Evolutionary conservation across 2,797 vertebrate species (phyloP).

Genomic region (Mus caroli): DNA sequence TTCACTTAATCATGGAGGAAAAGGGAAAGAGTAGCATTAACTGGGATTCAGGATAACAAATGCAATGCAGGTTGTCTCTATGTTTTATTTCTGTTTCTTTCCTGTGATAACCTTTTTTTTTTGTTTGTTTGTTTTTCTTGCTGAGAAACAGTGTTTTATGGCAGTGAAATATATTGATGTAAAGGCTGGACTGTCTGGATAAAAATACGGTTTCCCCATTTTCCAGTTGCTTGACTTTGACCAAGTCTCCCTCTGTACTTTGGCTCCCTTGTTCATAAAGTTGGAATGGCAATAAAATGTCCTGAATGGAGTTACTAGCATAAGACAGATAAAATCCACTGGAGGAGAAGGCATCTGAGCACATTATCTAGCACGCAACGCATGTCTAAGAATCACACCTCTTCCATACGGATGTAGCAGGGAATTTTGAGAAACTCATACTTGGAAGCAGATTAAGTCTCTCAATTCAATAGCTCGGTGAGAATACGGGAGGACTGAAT

Average conservation of each 20-base stretch:
- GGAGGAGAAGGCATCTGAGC: not conserved
- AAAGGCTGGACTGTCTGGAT: not conserved
- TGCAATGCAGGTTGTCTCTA: not conserved
- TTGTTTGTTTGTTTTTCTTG: not conserved
- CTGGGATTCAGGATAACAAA: not conserved
- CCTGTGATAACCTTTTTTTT: not conserved
- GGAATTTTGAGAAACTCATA: not conserved
- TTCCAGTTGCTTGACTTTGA: conserved; percentile 8
- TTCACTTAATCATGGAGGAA: not conserved
- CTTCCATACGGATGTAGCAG: not conserved
- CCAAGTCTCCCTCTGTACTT: not conserved
- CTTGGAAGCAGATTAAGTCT: not conserved
- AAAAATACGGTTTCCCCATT: not conserved
- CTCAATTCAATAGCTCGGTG: not conserved
- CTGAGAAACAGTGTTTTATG: not conserved
- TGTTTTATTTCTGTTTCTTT: conserved; percentile 22
- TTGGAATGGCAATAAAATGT: not conserved
- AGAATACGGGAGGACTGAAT: not conserved
- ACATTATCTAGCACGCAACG: not conserved
- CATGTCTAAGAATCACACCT: not conserved
- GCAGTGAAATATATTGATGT: not conserved
- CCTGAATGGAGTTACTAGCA: not conserved
- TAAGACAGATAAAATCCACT: not conserved
- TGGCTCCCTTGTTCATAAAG: not conserved
- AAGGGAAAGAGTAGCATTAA: not conserved